Conservation (phyloP, 2,888 invertebrate species). For the Fragum fragum region DNA sequence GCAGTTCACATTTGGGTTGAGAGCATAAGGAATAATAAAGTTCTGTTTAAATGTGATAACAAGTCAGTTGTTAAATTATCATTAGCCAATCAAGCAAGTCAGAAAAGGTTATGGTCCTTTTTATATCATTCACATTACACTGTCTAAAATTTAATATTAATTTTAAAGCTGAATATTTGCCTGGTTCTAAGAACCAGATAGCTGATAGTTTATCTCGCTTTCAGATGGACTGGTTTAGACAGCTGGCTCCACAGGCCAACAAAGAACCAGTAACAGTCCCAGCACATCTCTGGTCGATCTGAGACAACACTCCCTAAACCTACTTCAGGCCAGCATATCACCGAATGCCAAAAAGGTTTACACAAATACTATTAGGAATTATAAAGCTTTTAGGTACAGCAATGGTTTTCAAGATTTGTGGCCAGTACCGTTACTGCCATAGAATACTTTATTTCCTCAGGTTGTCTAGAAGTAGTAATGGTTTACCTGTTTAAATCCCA, state of each 20-base stretch:
- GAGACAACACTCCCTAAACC: background rate
- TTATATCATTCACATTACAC: too few relatives aligned
- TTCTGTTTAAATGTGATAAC: conserved; percentile 13
- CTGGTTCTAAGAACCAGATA: background rate
- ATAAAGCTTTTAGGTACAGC: background rate
- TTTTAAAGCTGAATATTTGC: background rate
- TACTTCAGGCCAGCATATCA: too few relatives aligned
- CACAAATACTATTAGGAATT: background rate
- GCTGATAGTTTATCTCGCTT: conserved; percentile 8
- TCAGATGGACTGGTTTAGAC: background rate
- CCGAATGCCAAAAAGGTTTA: background rate
- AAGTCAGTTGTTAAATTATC: conserved; percentile 4
- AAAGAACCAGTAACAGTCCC: background rate
- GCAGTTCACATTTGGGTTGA: conserved; percentile 5
- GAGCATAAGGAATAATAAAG: background rate
- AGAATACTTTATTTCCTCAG: too few relatives aligned
- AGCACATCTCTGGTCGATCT: background rate
- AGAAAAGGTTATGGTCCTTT: background rate
- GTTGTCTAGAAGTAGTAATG: background rate
- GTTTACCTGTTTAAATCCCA: background rate
- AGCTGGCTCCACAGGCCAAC: conserved; percentile 2
- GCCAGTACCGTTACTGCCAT: too few relatives aligned
- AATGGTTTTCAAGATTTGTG: background rate
- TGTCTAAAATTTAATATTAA: too few relatives aligned
- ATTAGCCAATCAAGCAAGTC: conserved; percentile 8